These are phyloP conservation scores for Resseliella maxima DNA, from an alignment of 2,888 invertebrate genomes.

Conservation along the genomic window DNA sequence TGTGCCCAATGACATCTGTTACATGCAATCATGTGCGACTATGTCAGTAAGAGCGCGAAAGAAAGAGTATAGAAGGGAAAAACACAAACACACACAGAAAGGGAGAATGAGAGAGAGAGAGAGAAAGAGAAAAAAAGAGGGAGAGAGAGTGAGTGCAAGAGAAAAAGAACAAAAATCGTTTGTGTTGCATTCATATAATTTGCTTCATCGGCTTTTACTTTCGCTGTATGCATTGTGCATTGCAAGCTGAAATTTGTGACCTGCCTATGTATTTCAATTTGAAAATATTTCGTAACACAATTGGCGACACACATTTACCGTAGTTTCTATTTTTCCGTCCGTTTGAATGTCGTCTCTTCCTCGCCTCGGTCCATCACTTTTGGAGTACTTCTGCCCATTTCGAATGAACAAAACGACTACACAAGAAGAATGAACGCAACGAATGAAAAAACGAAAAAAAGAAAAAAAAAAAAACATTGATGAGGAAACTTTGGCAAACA, in stretches of 20 bases:
- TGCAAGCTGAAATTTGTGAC: not conserved
- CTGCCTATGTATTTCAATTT: not conserved
- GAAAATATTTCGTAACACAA: not conserved
- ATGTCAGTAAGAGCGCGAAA: no score
- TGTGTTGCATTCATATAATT: constrained; percentile 4
- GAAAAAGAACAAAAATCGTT: not conserved
- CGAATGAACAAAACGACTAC: not conserved
- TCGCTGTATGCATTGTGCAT: not conserved
- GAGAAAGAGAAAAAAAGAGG: no score
- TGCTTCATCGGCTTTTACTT: not conserved
- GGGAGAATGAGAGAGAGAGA: no score
- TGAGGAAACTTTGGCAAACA: constrained; percentile 11
- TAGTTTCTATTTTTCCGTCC: not conserved
- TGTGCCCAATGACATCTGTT: constrained; percentile 39
- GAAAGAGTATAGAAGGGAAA: no score
- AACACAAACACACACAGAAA: not conserved
- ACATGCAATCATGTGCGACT: not conserved
- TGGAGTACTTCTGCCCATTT: not conserved
- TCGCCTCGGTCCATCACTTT: not conserved
- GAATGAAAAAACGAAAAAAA: not conserved
- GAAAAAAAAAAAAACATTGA: no score
- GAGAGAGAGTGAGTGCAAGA: no score
- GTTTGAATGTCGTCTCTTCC: not conserved
- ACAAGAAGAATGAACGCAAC: no score
- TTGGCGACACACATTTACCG: constrained; percentile 10